A percentile compares a stretch with the other conserved stretches of the same genome.
Evolutionary conservation across 2,113 vertebrate species (phyloP).

Genomic region (Puffinus mauretanicus): DNA sequence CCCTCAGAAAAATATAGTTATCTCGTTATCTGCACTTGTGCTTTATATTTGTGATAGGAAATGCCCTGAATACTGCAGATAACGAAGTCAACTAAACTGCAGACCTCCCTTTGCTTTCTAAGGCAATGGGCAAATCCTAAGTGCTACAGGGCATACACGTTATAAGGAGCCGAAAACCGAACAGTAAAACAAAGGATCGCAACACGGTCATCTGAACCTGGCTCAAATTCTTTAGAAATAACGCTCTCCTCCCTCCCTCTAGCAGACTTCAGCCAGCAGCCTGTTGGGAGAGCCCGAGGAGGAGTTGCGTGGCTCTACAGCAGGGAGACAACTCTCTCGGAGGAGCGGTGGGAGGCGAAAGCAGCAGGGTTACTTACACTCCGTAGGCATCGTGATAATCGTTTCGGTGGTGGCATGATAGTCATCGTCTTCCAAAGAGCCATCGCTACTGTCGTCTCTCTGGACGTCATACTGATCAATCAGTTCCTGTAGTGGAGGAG

Average conservation of each 20-base stretch:
- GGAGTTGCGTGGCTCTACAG: slow-evolving; percentile 71
- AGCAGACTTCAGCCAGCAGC: slow-evolving; percentile 62
- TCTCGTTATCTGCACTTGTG: neutral
- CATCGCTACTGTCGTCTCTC: slow-evolving; percentile 90
- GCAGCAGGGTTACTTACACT: slow-evolving; percentile 84
- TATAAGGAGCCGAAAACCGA: neutral
- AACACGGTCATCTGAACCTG: slow-evolving; percentile 30
- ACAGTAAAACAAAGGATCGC: slow-evolving; percentile 32
- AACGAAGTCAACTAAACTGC: neutral
- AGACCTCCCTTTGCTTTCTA: slow-evolving; percentile 23
- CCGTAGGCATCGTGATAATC: slow-evolving; percentile 92
- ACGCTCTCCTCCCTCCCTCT: slow-evolving; percentile 53
- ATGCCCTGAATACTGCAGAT: neutral
- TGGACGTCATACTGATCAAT: slow-evolving; percentile 98
- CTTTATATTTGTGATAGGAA: neutral
- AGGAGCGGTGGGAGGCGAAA: slow-evolving; percentile 46
- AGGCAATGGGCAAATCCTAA: neutral
- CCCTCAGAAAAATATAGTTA: neutral
- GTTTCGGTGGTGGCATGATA: slow-evolving; percentile 94
- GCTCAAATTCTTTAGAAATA: slow-evolving; percentile 59
- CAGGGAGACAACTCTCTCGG: slow-evolving; percentile 56
- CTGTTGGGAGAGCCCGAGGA: slow-evolving; percentile 72
- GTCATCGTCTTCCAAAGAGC: slow-evolving; percentile 90
- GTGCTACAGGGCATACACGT: neutral
- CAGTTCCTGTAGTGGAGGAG: slow-evolving; percentile 93